Percentiles rank a stretch among this genome's conserved stretches.
phyloP scores from a whole-genome alignment of 2,797 vertebrate genomes.

The Acanthurus tractus region DNA sequence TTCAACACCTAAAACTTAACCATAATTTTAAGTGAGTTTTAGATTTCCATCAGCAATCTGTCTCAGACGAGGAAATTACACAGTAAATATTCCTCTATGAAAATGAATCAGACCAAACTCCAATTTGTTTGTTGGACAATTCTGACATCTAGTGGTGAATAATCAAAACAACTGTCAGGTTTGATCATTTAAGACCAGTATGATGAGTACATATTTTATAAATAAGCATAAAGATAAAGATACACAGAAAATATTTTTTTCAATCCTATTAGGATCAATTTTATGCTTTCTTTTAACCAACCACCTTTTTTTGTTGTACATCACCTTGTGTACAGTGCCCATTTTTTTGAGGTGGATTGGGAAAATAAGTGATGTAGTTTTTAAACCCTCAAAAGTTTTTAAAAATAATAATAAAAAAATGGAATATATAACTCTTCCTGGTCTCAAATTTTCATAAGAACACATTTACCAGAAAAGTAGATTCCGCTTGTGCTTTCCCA shows the following conservation, averaged over 20 bases:
- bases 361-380: background rate
- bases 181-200: background rate
- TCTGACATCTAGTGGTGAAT: slow-evolving; percentile 53
- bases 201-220: background rate
- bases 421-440: background rate
- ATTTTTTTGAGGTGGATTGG: no score
- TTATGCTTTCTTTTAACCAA: background rate
- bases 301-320: no score
- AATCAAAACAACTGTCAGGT: background rate
- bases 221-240: background rate
- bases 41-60: background rate
- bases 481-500: background rate
- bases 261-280: background rate
- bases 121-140: slow-evolving; percentile 2
- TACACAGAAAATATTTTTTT: background rate
- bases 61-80: background rate
- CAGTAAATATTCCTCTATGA: background rate
- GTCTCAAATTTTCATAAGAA: background rate
- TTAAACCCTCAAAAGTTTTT: background rate
- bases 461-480: background rate
- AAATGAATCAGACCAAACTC: background rate
- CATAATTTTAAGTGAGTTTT: background rate
- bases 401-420: background rate
- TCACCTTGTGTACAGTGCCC: no score
- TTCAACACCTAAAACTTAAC: background rate